Base-by-base conservation (phyloP, 2,113 vertebrate species). In the Puntigrus tetrazona region DNA sequence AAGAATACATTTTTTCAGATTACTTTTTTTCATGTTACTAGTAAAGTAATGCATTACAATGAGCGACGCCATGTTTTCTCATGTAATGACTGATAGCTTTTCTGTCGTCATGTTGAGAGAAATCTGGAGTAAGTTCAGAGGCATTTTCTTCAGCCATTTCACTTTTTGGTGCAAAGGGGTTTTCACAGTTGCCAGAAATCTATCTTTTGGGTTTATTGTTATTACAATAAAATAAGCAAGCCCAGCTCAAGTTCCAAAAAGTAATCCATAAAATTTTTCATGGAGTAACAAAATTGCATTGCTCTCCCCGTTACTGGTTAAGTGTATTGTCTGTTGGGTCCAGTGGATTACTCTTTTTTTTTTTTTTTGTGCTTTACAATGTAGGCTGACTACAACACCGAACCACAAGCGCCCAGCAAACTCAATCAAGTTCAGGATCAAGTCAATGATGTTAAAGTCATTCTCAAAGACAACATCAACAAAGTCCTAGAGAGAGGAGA, bases 381-480 rank as follows among this genome's bases (percentile, higher is more conserved):
- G 4, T 20, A 95, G 95, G 94, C 92, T 27, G 88, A 94, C 65
- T 1, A 47, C 9, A 87, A 22, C 77, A 14, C 90, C 38, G 88
- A 92, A 80, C 7, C 88, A 1, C 45, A 89, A 57, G 78, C 90
- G 74, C 84, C 92, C 0, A 36, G 69, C 2, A 94, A 93, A 69
- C 8, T 95, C 0, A 90, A 89, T 82, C 85, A 90, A 5, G 92
- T 96, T n/a, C 95, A 93, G 45, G 91, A 87, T 84, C 95, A 96
- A 88, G 94, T 96, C 45, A 94, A 94, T 81, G 95, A 96, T 85
- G 95, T 96, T 4, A 96, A 95, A 93, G 93, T 94, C 7, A 92
- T 95, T 31, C 93, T 96, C 85, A 92, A 90, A 72, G 94, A 96
- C 91, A 97, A 96, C 93, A 95, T 96, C 78, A 93, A 95, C 84